Base-by-base conservation (phyloP, 2,113 vertebrate genomes). In the Kryptolebias marmoratus region DNA sequence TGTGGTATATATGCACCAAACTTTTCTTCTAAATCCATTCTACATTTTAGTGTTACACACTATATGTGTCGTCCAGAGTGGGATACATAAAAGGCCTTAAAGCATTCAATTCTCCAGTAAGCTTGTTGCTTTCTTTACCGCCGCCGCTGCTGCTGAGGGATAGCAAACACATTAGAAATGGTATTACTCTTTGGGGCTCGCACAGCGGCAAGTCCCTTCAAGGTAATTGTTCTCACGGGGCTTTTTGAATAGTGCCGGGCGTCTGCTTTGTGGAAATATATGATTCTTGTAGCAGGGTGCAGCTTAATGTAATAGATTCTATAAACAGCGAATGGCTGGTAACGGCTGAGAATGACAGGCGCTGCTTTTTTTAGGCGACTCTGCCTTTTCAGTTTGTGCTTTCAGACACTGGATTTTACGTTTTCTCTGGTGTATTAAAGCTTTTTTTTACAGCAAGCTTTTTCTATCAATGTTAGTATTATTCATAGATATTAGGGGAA, bases 191-290 rank as follows among this genome's bases (percentile, higher is more conserved):
- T 70, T 60, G 61, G 48, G 45, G 73, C 30, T 70, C 4, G 2
- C 59, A 32, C 79, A 74, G 71, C 76, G 73, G 67, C 42, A 30
- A 47, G 53, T 63, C 78, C 75, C 73, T 82, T 79, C 57, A 79
- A 64, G 64, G 77, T 76, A 71, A 78, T 87, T 82, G 73, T 82
- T 60, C 77, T 83, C 66, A 39, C 55, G 53, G 69, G 83, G 75
- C 42, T 57, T 68, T 79, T 59, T 81, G 69, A 75, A 73, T 52
- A 74, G 18, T 5, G 4, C 65, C 28, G 66, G 68, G 70, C 81
- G 60, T 64, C 50, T 76, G 54, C 44, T 83, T 59, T 72, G 80
- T 49, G 39, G 11, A 72, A 71, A 49, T 71, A 75, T 48, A 13
- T 42, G 65, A 39, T 59, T 74, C 22, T 15, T 72, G 36, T 64